A percentile compares a stretch with the other conserved stretches of the same genome.
These are phyloP conservation scores for Hipparchia semele DNA, from an alignment of 2,888 invertebrate species.

Conservation along the genomic window DNA sequence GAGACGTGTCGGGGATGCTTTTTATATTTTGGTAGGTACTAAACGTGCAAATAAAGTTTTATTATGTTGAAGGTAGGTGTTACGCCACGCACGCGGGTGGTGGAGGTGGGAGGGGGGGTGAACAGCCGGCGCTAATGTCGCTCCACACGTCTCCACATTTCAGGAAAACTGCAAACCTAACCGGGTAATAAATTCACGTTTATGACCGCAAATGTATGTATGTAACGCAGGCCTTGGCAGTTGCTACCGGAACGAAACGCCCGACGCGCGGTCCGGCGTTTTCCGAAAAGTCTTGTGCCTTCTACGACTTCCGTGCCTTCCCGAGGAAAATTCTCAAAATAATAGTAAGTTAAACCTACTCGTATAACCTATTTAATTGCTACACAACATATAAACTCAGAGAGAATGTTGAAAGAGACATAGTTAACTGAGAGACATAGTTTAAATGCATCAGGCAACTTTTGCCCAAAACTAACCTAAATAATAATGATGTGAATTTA, in stretches of 20 bases:
- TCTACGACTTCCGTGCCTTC: neutral
- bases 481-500: no score
- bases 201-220: conserved; percentile 72
- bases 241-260: conserved; percentile 72
- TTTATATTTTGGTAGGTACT: conserved; percentile 47
- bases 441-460: no score
- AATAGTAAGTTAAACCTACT: no score
- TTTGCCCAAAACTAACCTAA: no score
- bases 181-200: conserved; percentile 78
- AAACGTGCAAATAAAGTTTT: conserved; percentile 46
- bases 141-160: conserved; percentile 73
- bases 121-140: conserved; percentile 66
- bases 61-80: conserved; percentile 43
- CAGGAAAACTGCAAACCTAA: conserved; percentile 80
- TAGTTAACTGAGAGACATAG: no score
- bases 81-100: conserved; percentile 36
- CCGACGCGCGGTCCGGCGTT: conserved; percentile 52
- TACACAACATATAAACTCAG: no score
- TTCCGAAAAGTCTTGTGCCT: conserved; percentile 52
- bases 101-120: conserved; percentile 39
- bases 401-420: no score
- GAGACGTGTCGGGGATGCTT: conserved; percentile 43
- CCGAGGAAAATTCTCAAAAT: no score
- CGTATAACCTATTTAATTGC: no score
- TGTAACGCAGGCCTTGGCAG: conserved; percentile 68